Evolutionary conservation across 2,797 vertebrate species (phyloP).

Genomic region (Pachyuromys duprasi): DNA sequence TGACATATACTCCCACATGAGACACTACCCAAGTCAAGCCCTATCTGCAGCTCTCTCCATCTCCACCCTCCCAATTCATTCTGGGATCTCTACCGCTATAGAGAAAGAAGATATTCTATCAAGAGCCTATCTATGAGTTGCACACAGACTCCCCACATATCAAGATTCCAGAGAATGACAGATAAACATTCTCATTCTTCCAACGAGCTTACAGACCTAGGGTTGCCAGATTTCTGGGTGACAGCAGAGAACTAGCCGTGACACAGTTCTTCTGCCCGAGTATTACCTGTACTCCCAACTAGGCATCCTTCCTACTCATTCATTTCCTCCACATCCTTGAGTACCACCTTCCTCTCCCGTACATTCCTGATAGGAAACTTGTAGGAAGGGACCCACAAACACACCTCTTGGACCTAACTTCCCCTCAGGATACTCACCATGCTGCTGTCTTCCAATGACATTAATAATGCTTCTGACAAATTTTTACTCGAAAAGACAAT

Average conservation of each 20-base stretch:
- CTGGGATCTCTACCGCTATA: neutral
- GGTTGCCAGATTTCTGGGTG: neutral
- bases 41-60: neutral
- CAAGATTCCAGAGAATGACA: neutral
- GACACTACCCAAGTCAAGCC: too few species aligned
- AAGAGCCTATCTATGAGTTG: neutral
- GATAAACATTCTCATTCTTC: neutral
- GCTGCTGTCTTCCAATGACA: neutral
- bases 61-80: neutral
- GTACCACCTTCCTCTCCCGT: neutral
- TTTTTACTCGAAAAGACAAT: neutral
- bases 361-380: neutral
- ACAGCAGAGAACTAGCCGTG: neutral
- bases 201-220: neutral
- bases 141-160: neutral
- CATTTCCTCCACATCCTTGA: too few species aligned
- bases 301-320: neutral
- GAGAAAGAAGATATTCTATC: neutral
- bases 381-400: neutral
- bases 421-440: neutral
- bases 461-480: neutral
- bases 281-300: neutral
- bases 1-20: neutral
- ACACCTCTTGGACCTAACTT: neutral
- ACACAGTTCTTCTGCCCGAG: neutral